These are phyloP conservation scores for Drosophila hydei DNA, from an alignment of 1,140 invertebrate genomes.

Conservation along the genomic window DNA sequence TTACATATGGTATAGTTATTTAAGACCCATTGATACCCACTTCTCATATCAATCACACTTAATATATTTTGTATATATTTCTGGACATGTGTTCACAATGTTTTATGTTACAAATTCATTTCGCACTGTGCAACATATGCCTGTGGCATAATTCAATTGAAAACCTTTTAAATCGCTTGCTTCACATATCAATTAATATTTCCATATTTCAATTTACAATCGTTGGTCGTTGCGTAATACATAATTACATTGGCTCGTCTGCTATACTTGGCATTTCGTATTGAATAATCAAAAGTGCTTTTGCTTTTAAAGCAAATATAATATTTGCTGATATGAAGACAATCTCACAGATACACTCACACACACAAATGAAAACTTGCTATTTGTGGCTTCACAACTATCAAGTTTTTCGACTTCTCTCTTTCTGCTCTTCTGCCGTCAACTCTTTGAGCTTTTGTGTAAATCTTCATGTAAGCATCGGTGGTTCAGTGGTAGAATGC, in stretches of 20 bases:
- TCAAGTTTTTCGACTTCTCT: background rate
- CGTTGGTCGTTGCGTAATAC: constrained; percentile 10
- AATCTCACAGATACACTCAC: background rate
- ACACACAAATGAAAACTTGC: background rate
- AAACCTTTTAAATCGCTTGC: constrained; percentile 8
- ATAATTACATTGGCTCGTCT: constrained; percentile 14
- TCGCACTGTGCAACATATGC: background rate
- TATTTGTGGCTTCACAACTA: background rate
- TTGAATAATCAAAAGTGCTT: constrained; percentile 8
- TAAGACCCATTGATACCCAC: too few species aligned
- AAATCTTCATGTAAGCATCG: constrained; percentile 4
- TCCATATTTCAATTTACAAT: constrained; percentile 12
- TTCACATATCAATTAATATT: background rate
- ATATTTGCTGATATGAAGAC: constrained; percentile 9
- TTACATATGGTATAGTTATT: too few species aligned
- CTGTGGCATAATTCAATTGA: constrained; percentile 3
- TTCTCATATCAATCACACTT: too few species aligned
- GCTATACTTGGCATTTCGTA: background rate
- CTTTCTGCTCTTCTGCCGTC: background rate
- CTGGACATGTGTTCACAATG: background rate
- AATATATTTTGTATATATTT: background rate
- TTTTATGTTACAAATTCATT: background rate
- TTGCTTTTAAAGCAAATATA: constrained; percentile 4
- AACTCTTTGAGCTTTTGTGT: background rate
- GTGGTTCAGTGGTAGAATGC: constrained; percentile 89